Evolutionary conservation across 2,888 invertebrate genomes (phyloP).

Genomic region (Conistra vaccinii): DNA sequence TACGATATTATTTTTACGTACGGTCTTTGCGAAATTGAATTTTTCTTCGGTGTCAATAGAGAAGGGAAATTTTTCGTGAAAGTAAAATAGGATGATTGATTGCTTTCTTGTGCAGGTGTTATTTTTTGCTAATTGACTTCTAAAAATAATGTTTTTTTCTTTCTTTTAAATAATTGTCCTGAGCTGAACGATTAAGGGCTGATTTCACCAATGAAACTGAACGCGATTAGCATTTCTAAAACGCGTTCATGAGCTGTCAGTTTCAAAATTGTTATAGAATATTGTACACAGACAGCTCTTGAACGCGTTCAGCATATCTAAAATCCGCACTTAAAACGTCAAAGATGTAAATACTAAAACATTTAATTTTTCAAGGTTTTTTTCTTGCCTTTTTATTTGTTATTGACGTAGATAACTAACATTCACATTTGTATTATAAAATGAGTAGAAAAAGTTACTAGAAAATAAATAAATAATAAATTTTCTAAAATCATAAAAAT

Average conservation of each 20-base stretch:
- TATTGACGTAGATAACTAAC: background rate
- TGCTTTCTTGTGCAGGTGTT: constrained; percentile 33
- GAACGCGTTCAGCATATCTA: too few relatives aligned
- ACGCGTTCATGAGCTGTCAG: too few relatives aligned
- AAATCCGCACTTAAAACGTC: too few relatives aligned
- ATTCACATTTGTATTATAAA: background rate
- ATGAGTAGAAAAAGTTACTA: too few relatives aligned
- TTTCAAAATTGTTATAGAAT: too few relatives aligned
- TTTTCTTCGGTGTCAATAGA: constrained; percentile 49
- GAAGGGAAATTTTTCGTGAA: constrained; percentile 19
- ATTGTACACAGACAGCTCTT: too few relatives aligned
- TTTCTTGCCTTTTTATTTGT: background rate
- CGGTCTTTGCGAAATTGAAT: constrained; percentile 55
- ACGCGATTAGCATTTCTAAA: too few relatives aligned
- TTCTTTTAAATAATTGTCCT: background rate
- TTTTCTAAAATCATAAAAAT: background rate
- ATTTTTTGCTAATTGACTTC: constrained; percentile 33
- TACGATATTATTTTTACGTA: constrained; percentile 67
- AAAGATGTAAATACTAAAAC: background rate
- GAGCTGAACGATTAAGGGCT: background rate
- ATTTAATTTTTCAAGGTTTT: background rate
- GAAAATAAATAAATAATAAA: background rate
- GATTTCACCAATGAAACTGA: too few relatives aligned
- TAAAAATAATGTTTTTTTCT: background rate
- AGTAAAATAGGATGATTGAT: constrained; percentile 36